A percentile compares a stretch with the other conserved stretches of the same genome.
These are phyloP conservation scores for Cantharis nigra DNA, from an alignment of 2,888 invertebrate species.

Conservation along the genomic window DNA sequence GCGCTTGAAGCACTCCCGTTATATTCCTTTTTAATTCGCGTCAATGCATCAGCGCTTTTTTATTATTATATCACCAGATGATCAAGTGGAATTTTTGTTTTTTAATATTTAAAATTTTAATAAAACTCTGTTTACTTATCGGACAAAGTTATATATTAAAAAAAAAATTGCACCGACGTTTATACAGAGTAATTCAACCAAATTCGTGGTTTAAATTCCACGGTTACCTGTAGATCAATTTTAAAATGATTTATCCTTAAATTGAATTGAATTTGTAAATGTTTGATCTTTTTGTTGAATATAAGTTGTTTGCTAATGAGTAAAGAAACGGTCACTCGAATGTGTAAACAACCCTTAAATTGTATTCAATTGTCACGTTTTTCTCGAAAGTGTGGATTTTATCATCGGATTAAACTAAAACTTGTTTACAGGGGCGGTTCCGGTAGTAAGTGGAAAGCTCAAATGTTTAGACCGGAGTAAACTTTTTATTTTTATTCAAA, in stretches of 20 bases:
- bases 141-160: neutral
- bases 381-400: neutral
- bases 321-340: conserved; percentile 3
- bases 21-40: conserved; percentile 38
- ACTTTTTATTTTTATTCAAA: neutral
- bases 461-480: neutral
- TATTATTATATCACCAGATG: conserved; percentile 38
- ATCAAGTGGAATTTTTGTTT: conserved; percentile 36
- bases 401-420: neutral
- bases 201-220: too few relatives aligned
- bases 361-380: neutral
- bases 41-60: conserved; percentile 29
- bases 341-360: conserved; percentile 13
- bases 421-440: neutral
- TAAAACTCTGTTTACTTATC: neutral
- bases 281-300: conserved; percentile 7
- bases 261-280: neutral
- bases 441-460: neutral
- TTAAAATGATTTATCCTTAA: too few relatives aligned
- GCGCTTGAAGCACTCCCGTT: conserved; percentile 34
- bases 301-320: conserved; percentile 1
- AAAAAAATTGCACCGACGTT: neutral
- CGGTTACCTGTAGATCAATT: too few relatives aligned
- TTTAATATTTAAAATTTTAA: conserved; percentile 11
- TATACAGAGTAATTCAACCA: too few relatives aligned